Percentiles rank a stretch among this genome's conserved stretches.
phyloP scores from a whole-genome alignment of 2,113 vertebrate genomes.

The Varanus komodoensis region DNA sequence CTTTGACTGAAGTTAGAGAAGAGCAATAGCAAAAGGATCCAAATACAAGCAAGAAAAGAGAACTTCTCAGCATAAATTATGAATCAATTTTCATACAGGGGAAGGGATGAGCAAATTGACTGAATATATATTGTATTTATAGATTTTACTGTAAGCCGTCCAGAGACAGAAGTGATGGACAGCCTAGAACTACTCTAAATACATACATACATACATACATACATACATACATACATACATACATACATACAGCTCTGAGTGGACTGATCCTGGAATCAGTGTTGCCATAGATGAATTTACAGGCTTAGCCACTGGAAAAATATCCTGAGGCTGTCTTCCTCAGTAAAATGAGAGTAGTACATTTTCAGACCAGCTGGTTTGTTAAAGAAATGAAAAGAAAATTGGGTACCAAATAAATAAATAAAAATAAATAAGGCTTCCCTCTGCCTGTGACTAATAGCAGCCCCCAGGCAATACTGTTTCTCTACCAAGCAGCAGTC shows the following conservation, averaged over 20 bases:
- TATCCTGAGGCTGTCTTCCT: background rate
- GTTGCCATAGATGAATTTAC: slow-evolving; percentile 16
- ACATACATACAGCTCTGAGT: background rate
- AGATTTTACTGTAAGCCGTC: no score
- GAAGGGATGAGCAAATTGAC: background rate
- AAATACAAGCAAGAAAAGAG: background rate
- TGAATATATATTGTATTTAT: background rate
- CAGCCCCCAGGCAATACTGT: slow-evolving; percentile 55
- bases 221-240: no score
- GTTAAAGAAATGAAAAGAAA: slow-evolving; percentile 61
- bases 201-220: no score
- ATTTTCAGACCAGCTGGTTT: slow-evolving; percentile 61
- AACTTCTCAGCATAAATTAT: slow-evolving; percentile 15
- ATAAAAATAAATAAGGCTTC: slow-evolving; percentile 15
- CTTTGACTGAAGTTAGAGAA: slow-evolving; percentile 6
- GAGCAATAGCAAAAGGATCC: background rate
- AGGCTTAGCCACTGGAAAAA: background rate
- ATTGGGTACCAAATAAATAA: slow-evolving; percentile 20
- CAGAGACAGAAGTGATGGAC: no score
- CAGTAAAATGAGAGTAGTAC: background rate
- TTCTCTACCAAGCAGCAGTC: background rate
- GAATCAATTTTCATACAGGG: slow-evolving; percentile 9
- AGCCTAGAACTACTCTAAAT: no score
- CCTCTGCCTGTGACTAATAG: slow-evolving; percentile 33
- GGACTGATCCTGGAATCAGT: slow-evolving; percentile 4